A percentile compares a stretch with the other conserved stretches of the same genome.
Evolutionary conservation across 1,140 invertebrate species (phyloP).

Genomic region (Lepidurus arcticus): DNA sequence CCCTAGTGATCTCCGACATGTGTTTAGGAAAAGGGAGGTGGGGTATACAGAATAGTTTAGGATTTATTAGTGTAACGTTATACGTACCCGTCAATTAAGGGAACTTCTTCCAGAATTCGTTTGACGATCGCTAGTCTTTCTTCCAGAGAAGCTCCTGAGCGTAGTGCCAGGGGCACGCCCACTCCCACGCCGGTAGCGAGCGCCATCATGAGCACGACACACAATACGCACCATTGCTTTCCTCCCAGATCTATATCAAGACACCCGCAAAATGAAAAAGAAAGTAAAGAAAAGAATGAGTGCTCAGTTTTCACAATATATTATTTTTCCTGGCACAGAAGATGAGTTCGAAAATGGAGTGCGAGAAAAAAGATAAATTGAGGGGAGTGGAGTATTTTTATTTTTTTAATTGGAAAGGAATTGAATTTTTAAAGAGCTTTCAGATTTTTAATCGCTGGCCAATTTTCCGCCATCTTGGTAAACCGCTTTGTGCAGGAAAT

Average conservation of each 20-base stretch:
- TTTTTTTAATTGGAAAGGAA: too few relatives aligned
- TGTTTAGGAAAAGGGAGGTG: too few relatives aligned
- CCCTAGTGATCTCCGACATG: too few relatives aligned
- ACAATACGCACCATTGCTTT: conserved; percentile 45
- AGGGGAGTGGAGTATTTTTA: not conserved
- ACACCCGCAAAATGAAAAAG: not conserved
- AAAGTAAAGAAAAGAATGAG: not conserved
- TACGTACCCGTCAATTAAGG: conserved; percentile 60
- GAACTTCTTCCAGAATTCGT: conserved; percentile 54
- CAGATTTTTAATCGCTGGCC: too few relatives aligned
- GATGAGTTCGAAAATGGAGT: not conserved
- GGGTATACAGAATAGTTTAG: too few relatives aligned
- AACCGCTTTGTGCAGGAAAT: too few relatives aligned
- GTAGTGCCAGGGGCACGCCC: conserved; percentile 48
- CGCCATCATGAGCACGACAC: conserved; percentile 46
- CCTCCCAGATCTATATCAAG: conserved; percentile 24
- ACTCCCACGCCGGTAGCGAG: conserved; percentile 48
- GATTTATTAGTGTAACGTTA: not conserved
- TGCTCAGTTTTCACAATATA: not conserved
- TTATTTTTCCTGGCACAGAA: not conserved
- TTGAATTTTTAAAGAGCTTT: too few relatives aligned
- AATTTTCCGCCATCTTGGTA: too few relatives aligned
- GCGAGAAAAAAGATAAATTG: not conserved
- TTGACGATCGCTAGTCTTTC: conserved; percentile 51
- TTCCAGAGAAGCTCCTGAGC: conserved; percentile 45